Evolutionary conservation across 2,888 invertebrate genomes (phyloP).

Genomic region (Loripinus fragilis): DNA sequence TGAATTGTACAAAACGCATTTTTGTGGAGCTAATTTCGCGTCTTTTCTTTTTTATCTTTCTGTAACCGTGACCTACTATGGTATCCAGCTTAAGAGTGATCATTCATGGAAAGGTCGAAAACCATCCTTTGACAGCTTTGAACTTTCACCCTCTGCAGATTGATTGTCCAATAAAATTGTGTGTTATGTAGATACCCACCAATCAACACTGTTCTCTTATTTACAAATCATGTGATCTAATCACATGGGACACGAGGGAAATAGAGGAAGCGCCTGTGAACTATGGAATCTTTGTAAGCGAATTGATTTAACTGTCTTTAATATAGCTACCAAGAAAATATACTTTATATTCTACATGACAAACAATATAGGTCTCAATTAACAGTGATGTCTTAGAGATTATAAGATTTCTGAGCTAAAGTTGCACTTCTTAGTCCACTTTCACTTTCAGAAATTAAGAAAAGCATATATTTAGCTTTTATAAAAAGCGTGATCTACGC

Average conservation of each 20-base stretch:
- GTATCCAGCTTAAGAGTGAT: neutral
- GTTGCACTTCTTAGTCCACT: too few relatives aligned
- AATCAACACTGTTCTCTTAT: neutral
- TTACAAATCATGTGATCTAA: neutral
- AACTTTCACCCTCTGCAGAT: neutral
- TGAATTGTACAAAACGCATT: constrained; percentile 77
- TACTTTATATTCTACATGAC: too few relatives aligned
- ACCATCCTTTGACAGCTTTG: neutral
- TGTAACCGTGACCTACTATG: neutral
- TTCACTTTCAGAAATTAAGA: too few relatives aligned
- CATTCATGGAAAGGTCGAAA: neutral
- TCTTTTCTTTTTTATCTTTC: constrained; percentile 4
- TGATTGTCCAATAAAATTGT: neutral
- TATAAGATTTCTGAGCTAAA: too few relatives aligned
- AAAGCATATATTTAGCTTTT: too few relatives aligned
- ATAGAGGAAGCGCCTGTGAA: too few relatives aligned
- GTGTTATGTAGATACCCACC: neutral
- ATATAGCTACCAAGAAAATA: too few relatives aligned
- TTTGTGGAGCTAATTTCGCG: constrained; percentile 1
- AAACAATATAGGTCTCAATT: too few relatives aligned
- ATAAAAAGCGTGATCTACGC: too few relatives aligned
- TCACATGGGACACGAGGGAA: neutral
- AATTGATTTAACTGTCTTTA: too few relatives aligned
- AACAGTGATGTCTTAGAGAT: too few relatives aligned
- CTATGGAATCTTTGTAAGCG: too few relatives aligned